Evolutionary conservation across 2,113 vertebrate species (phyloP), one percentile per base, ranked within the genome.

Genomic region (Spea bombifrons): DNA sequence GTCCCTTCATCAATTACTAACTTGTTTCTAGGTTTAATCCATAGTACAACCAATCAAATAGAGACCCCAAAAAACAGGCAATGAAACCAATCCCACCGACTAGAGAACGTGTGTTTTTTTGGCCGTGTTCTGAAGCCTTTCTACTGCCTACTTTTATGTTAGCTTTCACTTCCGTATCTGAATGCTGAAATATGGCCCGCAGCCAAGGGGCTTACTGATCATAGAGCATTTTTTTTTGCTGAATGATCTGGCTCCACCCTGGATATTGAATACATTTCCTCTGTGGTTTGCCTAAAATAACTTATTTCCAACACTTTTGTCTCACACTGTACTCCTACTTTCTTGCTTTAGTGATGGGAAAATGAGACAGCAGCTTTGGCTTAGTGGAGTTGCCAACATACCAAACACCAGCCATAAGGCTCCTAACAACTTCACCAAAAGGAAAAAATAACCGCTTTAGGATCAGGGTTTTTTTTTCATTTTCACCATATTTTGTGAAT

Each of bases 111-210:
- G n/a, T 43, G 59, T 57, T 63, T 61, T 48, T 15, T 67, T 70
- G 10, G 10, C 43, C 47, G 66, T 63, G 66, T 43, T 50, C 13
- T 15, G 5, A 49, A 70, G 53, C 50, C 73, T 49, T 15, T 77
- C 49, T 76, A 66, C 75, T 68, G 66, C 50, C 30, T 75, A 44
- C 7, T 66, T 66, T 75, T 75, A 66, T 74, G 57, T 59, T 12
- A 17, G 47, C n/a, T 16, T 77, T 77, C 52, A 77, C 75, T 77
- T 77, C 75, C 75, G 70, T 66, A 77, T 77, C 70, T 77, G 16
- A 69, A 55, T 46, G 46, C 63, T 66, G 17, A 8, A 71, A 44
- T 30, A 45, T 77, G 67, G 75, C 75, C 13, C 9, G 0, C 66
- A 43, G 66, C 67, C 75, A 49, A 12, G 48, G 7, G 13, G 8